Conservation (phyloP, 2,113 vertebrate species). For the Lophura nycthemera region DNA sequence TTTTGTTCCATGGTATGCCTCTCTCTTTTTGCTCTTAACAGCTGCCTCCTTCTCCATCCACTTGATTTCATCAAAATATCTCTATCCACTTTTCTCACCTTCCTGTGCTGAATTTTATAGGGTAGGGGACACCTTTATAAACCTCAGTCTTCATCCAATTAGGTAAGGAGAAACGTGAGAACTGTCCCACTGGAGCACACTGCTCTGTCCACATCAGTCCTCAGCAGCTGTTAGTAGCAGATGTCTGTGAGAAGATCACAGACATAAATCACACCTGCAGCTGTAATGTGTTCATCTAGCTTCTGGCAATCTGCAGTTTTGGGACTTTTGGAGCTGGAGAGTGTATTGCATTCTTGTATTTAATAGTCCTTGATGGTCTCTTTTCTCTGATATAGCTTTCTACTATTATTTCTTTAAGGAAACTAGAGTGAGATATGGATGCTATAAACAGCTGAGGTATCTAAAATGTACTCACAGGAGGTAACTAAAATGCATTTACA, state of each 20-base stretch:
- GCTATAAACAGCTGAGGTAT: not conserved
- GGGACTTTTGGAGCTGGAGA: not conserved
- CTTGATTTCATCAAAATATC: not conserved
- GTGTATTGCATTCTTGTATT: not conserved
- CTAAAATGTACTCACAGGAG: not conserved
- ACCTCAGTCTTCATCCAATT: not conserved
- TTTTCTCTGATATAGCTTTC: not conserved
- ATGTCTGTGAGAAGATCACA: not conserved
- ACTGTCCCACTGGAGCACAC: not conserved
- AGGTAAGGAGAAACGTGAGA: not conserved
- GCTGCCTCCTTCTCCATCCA: rapidly evolving
- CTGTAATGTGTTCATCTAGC: not conserved
- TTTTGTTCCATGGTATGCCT: rapidly evolving
- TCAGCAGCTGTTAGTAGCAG: not conserved
- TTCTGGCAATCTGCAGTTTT: not conserved
- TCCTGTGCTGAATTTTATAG: rapidly evolving
- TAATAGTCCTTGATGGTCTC: not conserved
- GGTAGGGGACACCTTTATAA: rapidly evolving
- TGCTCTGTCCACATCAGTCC: rapidly evolving
- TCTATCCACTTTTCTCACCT: not conserved
- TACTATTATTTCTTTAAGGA: rapidly evolving
- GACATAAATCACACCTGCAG: not conserved
- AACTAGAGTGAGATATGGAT: not conserved
- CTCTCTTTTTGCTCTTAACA: rapidly evolving
- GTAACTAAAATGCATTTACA: not conserved